Evolutionary conservation across 2,888 invertebrate genomes (phyloP), one percentile per base, ranked within the genome.

Genomic region (Hydrotaea diabolus): DNA sequence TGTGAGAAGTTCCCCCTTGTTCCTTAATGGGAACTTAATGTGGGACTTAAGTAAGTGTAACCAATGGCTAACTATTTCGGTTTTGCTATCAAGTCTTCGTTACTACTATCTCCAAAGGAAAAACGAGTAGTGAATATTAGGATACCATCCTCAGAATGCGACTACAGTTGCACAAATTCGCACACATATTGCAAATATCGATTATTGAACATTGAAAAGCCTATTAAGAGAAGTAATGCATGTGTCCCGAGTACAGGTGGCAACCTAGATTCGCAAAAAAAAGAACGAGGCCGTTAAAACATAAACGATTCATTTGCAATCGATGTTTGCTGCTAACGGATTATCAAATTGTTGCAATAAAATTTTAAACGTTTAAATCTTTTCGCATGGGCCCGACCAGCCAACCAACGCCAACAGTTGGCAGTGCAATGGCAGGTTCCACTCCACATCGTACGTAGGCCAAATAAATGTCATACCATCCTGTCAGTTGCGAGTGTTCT

Each of bases 301-400:
- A 57, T 21, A 46, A 71, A 53, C 26, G 71, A 15, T 19, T 21
- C 11, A n/a, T n/a, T 46, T 19, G 46, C 13, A 2, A 23, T 69
- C 26, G 62, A 13, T 19, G 64, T 55, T 39, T 39, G 7, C 4
- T 17, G 19, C 46, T 69, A 74, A 76, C 72, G 76, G 76, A 72
- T 64, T 79, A 72, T 55, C 9, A 36, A 59, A 55, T 64, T 57
- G 73, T 64, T 76, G 36, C 53, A 19, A 73, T 82, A n/a, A 39
- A 78, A 57, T 19, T n/a, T n/a, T n/a, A n/a, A n/a, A n/a, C 26
- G 80, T 80, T 77, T 77, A 59, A 80, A 80, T 75, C 75, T 75
- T 75, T 80, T 71, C 59, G 59, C 49, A 80, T 71, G 21, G 15
- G 49, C 15, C 49, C 49, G n/a, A 49, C 62, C 31, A 17, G 77